Evolutionary conservation across 1,140 invertebrate species (phyloP), one percentile per base, ranked within the genome.

Genomic region (Solenopsis fugax): DNA sequence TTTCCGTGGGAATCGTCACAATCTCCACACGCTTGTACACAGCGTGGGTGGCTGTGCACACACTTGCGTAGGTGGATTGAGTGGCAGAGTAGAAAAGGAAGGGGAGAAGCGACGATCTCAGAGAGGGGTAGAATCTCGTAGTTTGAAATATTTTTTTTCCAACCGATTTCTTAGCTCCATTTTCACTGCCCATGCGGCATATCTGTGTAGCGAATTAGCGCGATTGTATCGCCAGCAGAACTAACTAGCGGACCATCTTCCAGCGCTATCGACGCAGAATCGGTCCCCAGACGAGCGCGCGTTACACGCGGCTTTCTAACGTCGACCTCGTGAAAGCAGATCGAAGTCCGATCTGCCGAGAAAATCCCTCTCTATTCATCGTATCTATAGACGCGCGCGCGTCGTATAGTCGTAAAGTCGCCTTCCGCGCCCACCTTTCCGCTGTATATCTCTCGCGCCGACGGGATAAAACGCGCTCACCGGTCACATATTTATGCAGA

Each of bases 41-140:
- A 77, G 90, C 89, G 89, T 91, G 90, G 90, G 89, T 91, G 90
- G 90, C 81, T 91, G n/a, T 50, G 88, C 88, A 60, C 88, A 85
- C 69, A 84, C 82, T 54, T 84, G 81, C 88, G 90, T 91, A 86
- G 89, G 90, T 81, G 89, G 85, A 73, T 77, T 80, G 77, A 72
- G 29, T 60, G 41, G 24, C 21, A 16, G 34, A 48, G 24, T 29
- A 21, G 24, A 50, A 60, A 82, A 41, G 21, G 21, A 72, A 73
- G 62, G 50, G 58, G 37, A 87, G 50, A 67, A 85, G 54, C 71
- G 52, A 78, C 78, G 60, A 64, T 87, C 72, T 72, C 64, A 13
- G 62, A 65, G 69, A 72, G 62, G 62, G 60, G 50, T 73, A 52
- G 21, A 48, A 71, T 54, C 37, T 60, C 21, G 34, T n/a, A 16